phyloP scores from a whole-genome alignment of 2,888 invertebrate genomes.

The Parnassius orleans region DNA sequence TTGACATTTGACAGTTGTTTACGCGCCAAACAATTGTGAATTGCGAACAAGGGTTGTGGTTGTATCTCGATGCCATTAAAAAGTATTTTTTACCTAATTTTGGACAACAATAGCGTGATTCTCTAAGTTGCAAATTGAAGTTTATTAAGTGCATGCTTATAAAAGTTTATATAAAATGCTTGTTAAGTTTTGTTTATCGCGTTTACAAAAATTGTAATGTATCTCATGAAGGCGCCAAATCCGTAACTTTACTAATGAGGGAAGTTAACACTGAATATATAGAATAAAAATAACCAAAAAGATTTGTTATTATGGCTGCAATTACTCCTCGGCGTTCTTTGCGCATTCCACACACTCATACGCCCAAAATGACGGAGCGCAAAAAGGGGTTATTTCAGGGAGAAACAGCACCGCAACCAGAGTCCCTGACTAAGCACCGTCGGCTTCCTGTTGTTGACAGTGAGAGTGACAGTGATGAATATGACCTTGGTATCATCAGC shows the following conservation, averaged over 20 bases:
- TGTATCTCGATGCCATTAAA: conserved; percentile 48
- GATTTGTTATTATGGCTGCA: conserved; percentile 55
- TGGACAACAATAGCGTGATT: conserved; percentile 29
- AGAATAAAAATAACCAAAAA: conserved; percentile 30
- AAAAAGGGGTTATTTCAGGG: conserved; percentile 83
- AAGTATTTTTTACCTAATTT: conserved; percentile 40
- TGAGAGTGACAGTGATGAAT: conserved; percentile 75
- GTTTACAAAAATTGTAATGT: conserved; percentile 30
- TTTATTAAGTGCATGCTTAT: neutral
- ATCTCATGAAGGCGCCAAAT: conserved; percentile 32
- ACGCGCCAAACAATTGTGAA: conserved; percentile 71
- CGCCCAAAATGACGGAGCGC: conserved; percentile 82
- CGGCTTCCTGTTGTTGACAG: conserved; percentile 68
- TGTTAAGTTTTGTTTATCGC: conserved; percentile 12
- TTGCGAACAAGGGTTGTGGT: conserved; percentile 56
- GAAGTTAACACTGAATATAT: conserved; percentile 10
- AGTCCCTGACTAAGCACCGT: conserved; percentile 66
- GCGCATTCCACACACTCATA: conserved; percentile 64
- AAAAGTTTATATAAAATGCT: neutral
- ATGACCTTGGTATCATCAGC: conserved; percentile 81
- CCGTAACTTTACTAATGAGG: conserved; percentile 28
- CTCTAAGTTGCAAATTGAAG: conserved; percentile 27
- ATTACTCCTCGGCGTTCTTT: conserved; percentile 66
- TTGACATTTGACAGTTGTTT: conserved; percentile 78
- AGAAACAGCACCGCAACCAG: conserved; percentile 44